Evolutionary conservation across 2,113 vertebrate genomes (phyloP).

Genomic region (Numenius arquata): DNA sequence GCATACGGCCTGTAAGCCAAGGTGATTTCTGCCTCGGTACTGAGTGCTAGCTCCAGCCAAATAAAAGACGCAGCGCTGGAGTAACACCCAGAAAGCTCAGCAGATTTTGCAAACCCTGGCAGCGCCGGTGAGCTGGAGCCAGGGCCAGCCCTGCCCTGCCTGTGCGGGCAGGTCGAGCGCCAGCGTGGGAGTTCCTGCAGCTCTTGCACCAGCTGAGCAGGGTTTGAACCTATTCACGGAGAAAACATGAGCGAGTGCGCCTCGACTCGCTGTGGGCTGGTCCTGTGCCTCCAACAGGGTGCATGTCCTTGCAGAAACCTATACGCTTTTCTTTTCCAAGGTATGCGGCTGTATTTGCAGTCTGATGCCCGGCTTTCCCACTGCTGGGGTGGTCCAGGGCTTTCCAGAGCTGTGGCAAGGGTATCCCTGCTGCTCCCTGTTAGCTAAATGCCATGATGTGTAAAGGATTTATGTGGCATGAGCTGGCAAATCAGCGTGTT

Average conservation of each 20-base stretch:
- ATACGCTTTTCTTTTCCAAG: neutral
- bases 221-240: neutral
- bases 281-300: neutral
- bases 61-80: neutral
- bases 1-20: rapidly evolving
- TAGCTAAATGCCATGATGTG: rapidly evolving
- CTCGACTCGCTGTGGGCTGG: neutral
- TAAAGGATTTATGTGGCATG: neutral
- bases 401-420: neutral
- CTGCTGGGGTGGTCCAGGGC: neutral
- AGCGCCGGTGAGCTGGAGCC: neutral
- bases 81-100: neutral
- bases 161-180: neutral
- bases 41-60: neutral
- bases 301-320: neutral
- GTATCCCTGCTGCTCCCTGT: neutral
- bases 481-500: neutral
- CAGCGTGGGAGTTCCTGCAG: neutral
- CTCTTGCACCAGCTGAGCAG: neutral
- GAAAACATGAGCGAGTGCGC: neutral
- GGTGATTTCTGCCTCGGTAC: neutral
- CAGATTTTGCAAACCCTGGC: neutral
- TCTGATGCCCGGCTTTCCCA: rapidly evolving
- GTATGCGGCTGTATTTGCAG: neutral
- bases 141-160: neutral